These are phyloP conservation scores for Hirundo rustica DNA, from an alignment of 2,797 vertebrate species.

Conservation along the genomic window DNA sequence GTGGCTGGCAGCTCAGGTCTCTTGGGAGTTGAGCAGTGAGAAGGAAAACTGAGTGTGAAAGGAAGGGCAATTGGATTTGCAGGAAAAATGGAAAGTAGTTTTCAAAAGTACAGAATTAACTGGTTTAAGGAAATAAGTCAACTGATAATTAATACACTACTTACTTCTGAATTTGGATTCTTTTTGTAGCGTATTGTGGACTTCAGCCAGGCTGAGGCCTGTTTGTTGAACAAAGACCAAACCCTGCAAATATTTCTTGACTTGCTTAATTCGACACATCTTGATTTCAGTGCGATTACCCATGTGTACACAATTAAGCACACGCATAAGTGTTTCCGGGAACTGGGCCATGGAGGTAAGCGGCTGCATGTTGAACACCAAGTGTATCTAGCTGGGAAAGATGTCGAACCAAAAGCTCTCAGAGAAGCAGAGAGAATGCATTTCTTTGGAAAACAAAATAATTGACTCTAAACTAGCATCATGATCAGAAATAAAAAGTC, in stretches of 20 bases:
- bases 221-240: slow-evolving; percentile 50
- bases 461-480: neutral
- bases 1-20: neutral
- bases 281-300: slow-evolving; percentile 38
- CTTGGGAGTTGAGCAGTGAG: neutral
- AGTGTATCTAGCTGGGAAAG: neutral
- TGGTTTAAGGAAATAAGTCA: slow-evolving; percentile 38
- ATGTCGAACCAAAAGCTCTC: neutral
- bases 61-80: slow-evolving; percentile 33
- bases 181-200: neutral
- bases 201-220: slow-evolving; percentile 28
- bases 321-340: slow-evolving; percentile 30
- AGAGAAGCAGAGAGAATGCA: neutral
- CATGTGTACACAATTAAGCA: slow-evolving; percentile 60
- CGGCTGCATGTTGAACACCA: neutral
- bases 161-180: slow-evolving; percentile 2
- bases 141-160: slow-evolving; percentile 19
- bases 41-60: slow-evolving; percentile 1
- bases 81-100: slow-evolving; percentile 25
- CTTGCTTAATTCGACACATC: slow-evolving; percentile 57
- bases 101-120: slow-evolving; percentile 19
- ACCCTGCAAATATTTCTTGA: slow-evolving; percentile 50
- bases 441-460: slow-evolving; percentile 11
- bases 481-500: neutral
- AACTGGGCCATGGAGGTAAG: slow-evolving; percentile 51